Conservation (phyloP, 2,113 vertebrate species). For the Ctenodactylus gundi region DNA sequence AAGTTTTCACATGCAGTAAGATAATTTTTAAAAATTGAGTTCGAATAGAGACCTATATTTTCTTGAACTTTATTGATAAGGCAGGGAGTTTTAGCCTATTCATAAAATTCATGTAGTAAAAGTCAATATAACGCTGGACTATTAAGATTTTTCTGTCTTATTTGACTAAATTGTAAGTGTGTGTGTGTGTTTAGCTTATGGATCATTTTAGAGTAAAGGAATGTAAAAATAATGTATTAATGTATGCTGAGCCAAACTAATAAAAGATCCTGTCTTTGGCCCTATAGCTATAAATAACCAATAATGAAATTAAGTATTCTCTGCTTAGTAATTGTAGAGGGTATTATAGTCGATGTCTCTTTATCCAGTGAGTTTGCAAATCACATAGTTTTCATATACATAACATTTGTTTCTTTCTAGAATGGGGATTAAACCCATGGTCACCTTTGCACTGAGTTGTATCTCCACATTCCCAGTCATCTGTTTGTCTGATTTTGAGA, state of each 20-base stretch:
- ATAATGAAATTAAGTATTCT: background rate
- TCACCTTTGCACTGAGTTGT: too few species aligned
- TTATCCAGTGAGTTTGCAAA: constrained; percentile 22
- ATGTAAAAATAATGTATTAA: background rate
- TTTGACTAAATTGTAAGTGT: background rate
- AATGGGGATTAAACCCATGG: too few species aligned
- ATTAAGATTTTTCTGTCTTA: background rate
- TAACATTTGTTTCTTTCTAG: too few species aligned
- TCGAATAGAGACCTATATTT: background rate
- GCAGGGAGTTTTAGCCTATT: background rate
- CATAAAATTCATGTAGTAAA: background rate
- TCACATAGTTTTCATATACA: background rate
- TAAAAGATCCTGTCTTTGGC: background rate
- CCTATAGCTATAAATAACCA: background rate
- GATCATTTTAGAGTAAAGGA: background rate
- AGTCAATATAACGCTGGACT: background rate
- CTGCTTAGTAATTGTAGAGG: background rate
- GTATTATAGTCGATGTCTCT: background rate
- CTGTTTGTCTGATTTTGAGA: too few species aligned
- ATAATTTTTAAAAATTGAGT: constrained; percentile 7
- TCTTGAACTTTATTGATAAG: constrained; percentile 30
- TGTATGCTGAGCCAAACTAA: background rate
- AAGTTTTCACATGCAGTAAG: background rate
- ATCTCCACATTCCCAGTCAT: too few species aligned
- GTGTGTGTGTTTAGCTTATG: background rate